A percentile compares a stretch with the other conserved stretches of the same genome.
phyloP scores from a whole-genome alignment of 2,113 vertebrate genomes.

The Pyxicephalus adspersus region DNA sequence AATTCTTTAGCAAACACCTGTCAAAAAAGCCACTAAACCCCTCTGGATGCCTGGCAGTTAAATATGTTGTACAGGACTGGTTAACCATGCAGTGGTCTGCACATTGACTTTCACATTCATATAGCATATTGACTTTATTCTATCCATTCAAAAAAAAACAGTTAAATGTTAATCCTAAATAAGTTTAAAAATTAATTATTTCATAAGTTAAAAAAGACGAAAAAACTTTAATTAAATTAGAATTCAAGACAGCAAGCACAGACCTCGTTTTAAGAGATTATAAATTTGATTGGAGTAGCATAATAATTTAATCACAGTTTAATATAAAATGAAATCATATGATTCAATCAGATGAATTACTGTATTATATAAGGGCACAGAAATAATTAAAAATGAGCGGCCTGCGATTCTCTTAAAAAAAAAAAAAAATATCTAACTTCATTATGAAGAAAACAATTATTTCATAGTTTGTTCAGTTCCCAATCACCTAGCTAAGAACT shows the following conservation, averaged over 20 bases:
- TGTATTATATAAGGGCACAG: neutral
- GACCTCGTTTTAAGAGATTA: neutral
- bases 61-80: too few species aligned
- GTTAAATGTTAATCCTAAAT: too few species aligned
- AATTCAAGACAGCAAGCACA: neutral
- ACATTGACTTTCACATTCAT: too few species aligned
- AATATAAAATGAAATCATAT: neutral
- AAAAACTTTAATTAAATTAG: slow-evolving; percentile 21
- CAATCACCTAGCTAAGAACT: neutral
- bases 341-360: slow-evolving; percentile 13
- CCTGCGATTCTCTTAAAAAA: neutral
- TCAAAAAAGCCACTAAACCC: too few species aligned
- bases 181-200: too few species aligned
- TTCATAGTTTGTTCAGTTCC: neutral
- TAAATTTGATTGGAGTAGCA: slow-evolving; percentile 2
- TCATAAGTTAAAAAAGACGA: too few species aligned
- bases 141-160: too few species aligned
- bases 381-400: neutral
- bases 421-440: neutral
- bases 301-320: slow-evolving; percentile 8
- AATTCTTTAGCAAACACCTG: too few species aligned
- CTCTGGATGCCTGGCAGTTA: too few species aligned
- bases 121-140: too few species aligned
- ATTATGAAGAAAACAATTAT: neutral
- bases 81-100: too few species aligned